phyloP scores from a whole-genome alignment of 2,888 invertebrate genomes.

The Troilus luridus region DNA sequence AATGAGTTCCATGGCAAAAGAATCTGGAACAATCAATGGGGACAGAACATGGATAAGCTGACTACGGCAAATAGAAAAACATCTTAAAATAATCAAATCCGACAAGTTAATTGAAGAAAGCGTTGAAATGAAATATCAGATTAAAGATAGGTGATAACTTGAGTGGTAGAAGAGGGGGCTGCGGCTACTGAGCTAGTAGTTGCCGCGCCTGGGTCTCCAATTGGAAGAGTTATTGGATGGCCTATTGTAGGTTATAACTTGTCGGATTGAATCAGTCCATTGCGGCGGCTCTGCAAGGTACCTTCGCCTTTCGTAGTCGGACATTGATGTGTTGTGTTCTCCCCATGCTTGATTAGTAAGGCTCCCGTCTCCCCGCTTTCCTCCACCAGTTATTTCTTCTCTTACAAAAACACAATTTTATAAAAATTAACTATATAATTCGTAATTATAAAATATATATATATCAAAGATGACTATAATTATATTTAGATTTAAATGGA shows the following conservation, averaged over 20 bases:
- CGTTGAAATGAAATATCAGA: not conserved
- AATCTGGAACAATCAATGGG: not conserved
- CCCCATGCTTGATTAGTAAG: slow-evolving; percentile 36
- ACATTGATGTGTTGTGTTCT: slow-evolving; percentile 21
- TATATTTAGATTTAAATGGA: no score
- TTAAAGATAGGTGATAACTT: not conserved
- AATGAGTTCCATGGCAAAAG: not conserved
- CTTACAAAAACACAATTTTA: slow-evolving; percentile 43
- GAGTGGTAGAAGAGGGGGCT: not conserved
- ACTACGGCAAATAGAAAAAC: not conserved
- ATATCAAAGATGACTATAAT: no score
- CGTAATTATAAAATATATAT: not conserved
- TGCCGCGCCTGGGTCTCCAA: not conserved
- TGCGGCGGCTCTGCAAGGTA: slow-evolving; percentile 42
- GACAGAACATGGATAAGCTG: not conserved
- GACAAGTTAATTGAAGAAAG: not conserved
- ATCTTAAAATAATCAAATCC: not conserved
- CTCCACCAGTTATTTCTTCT: slow-evolving; percentile 50
- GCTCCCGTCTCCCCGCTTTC: slow-evolving; percentile 20
- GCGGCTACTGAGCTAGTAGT: not conserved
- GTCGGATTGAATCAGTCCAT: slow-evolving; percentile 45
- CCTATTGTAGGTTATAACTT: slow-evolving; percentile 37
- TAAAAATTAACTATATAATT: not conserved
- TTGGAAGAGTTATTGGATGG: not conserved
- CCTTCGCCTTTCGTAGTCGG: not conserved